Evolutionary conservation across 2,888 invertebrate species (phyloP), one percentile per base, ranked within the genome.

Genomic region (Eubasilissa splendida): DNA sequence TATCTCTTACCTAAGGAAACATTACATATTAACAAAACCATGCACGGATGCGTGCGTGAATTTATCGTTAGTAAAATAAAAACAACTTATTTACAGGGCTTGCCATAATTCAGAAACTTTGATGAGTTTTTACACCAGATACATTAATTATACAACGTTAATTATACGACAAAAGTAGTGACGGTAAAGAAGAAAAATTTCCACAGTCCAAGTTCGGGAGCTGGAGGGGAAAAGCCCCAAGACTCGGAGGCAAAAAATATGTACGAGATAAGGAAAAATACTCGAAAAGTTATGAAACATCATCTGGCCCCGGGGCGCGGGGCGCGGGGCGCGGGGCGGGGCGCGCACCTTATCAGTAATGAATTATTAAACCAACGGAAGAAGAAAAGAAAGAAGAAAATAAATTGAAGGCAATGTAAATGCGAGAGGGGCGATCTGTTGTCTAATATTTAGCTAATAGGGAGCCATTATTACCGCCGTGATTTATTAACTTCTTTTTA

Each of bases 291-390:
- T 68, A 68, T n/a, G 68, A 52, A 68, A 14, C 68, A 50, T 50
- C 68, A 42, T 68, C 68, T n/a, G 68, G 42, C 4, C 68, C 68
- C 68, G 2, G 2, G 22, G 22, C 22, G 22, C 22, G 22, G 22
- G 22, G 22, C 1, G 22, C 22, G 22, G 22, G 22, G 22, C 22
- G 22, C 22, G 22, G 22, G 22, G 22, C 14, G 14, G 42, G 42
- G 42, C 42, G 42, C 42, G n/a, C 68, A 68, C 68, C 68, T 68
- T 68, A 68, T 68, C 68, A 50, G 68, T 12, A 68, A 68, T 68
- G 68, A 68, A 68, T 68, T 68, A 68, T 68, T 50, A 52, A 68
- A 50, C 42, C 10, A 14, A 66, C 42, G 66, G 12, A 66, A 50
- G 31, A 66, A n/a, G n/a, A 66, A 66, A 52, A n/a, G 68, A 68